Base-by-base conservation (phyloP, 2,888 invertebrate genomes). In the Caradrina kadenii region DNA sequence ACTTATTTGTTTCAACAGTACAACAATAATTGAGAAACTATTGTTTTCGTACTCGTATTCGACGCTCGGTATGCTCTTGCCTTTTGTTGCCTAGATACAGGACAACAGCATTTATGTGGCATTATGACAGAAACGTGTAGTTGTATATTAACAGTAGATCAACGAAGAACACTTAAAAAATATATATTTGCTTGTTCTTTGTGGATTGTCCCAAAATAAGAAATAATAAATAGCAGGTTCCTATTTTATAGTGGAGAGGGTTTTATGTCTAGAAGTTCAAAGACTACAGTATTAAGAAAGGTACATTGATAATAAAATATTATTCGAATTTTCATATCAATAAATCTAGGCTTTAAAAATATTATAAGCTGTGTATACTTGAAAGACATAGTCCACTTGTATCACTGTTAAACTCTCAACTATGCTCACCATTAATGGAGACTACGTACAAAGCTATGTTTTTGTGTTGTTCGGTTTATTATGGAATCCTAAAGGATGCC, bases 381-480 rank as follows among this genome's bases (percentile, higher is more conserved):
- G 15, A 53, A 35, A 22, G 5, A 17, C 13, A 31, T 4, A n/a
- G n/a, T 0, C 3, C 0, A 13, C 21, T 50, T 69, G n/a, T 35
- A 69, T 69, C 15, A 69, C 69, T 69, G 50, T 19, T n/a, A 5
- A 13, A 11, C 13, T 52, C 13, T 35, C 22, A 35, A 58, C 69
- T 69, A 45, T 2, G 6, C 1, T 22, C 21, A n/a, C n/a, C 50
- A 19, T 42, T 52, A 52, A 69, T 69, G 56, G 42, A 69, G 39
- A 42, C 42, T 21, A 13, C 17, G 17, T 45, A 45, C 52, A 17
- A 17, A 13, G 7, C 15, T 45, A 45, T 52, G 4, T 50, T 42
- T 69, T 55, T 50, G 19, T 48, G 19, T 26, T 19, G 22, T 49
- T 21, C 4, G 26, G 6, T 68, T 19, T 26, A 31, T 19, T 68